Evolutionary conservation across 2,888 invertebrate genomes (phyloP).

Genomic region (Metallyticus violacea): DNA sequence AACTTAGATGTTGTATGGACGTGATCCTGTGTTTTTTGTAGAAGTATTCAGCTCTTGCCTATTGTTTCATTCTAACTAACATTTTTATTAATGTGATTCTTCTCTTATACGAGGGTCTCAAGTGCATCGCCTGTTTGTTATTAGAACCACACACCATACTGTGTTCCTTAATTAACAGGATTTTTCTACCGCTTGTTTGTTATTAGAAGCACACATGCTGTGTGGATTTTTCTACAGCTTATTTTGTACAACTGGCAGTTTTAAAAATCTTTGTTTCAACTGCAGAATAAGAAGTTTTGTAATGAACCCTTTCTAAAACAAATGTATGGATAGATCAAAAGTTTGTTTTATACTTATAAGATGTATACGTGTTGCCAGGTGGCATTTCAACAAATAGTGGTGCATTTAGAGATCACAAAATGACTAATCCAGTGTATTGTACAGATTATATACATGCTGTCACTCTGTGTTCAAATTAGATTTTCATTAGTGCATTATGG

Average conservation of each 20-base stretch:
- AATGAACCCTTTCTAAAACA: background rate
- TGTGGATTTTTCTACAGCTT: slow-evolving; percentile 32
- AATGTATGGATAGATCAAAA: slow-evolving; percentile 3
- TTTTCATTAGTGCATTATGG: slow-evolving; percentile 40
- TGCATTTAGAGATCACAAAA: slow-evolving; percentile 18
- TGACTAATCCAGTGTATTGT: slow-evolving; percentile 23
- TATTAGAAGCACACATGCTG: slow-evolving; percentile 12
- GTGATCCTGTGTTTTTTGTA: slow-evolving; percentile 13
- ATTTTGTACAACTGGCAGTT: slow-evolving; percentile 24
- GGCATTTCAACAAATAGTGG: slow-evolving; percentile 1
- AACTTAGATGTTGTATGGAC: slow-evolving; percentile 26
- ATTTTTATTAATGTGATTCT: slow-evolving; percentile 5
- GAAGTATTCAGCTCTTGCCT: slow-evolving; percentile 26
- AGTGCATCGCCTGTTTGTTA: slow-evolving; percentile 6
- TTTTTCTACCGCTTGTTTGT: too few relatives aligned
- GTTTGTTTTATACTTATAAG: background rate
- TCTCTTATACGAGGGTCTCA: background rate
- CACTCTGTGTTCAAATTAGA: slow-evolving; percentile 28
- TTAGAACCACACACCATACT: slow-evolving; percentile 20
- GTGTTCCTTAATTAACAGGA: slow-evolving; percentile 26
- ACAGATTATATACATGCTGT: slow-evolving; percentile 25
- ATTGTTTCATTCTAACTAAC: slow-evolving; percentile 23
- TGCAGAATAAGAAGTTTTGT: background rate
- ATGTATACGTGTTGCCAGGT: background rate
- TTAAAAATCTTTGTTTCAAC: slow-evolving; percentile 13